Conservation (phyloP, 1,140 invertebrate genomes). For the Saccostrea cuccullata region DNA sequence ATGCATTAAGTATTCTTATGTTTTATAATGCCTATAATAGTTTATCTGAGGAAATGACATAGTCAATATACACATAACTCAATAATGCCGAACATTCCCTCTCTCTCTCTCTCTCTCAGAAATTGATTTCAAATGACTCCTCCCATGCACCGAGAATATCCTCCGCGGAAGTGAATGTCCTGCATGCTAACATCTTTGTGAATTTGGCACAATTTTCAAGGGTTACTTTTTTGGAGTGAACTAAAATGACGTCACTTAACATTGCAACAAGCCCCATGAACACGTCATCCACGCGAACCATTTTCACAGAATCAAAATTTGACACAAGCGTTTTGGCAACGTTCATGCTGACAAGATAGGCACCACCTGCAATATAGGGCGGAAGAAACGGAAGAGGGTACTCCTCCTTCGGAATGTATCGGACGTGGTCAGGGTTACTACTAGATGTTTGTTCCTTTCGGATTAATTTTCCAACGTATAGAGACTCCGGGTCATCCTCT, state of each 20-base stretch:
- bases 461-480: not conserved
- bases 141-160: not conserved
- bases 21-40: no score
- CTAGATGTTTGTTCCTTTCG: not conserved
- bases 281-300: not conserved
- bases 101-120: not conserved
- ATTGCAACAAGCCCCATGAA: slow-evolving; percentile 9
- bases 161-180: not conserved
- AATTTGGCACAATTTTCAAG: slow-evolving; percentile 14
- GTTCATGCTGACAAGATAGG: not conserved
- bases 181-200: not conserved
- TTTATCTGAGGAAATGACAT: no score
- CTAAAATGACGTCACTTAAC: slow-evolving; percentile 20
- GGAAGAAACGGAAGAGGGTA: not conserved
- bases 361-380: not conserved
- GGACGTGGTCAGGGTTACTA: not conserved
- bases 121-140: not conserved
- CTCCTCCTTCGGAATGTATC: slow-evolving; percentile 5
- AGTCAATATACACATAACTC: no score
- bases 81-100: no score
- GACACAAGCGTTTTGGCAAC: not conserved
- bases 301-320: slow-evolving; percentile 22
- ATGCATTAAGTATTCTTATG: no score
- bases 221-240: not conserved
- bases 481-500: not conserved